These are phyloP conservation scores for Pocillopora damicornis DNA, from an alignment of 64 coral and sea anemone species.

Conservation along the genomic window DNA sequence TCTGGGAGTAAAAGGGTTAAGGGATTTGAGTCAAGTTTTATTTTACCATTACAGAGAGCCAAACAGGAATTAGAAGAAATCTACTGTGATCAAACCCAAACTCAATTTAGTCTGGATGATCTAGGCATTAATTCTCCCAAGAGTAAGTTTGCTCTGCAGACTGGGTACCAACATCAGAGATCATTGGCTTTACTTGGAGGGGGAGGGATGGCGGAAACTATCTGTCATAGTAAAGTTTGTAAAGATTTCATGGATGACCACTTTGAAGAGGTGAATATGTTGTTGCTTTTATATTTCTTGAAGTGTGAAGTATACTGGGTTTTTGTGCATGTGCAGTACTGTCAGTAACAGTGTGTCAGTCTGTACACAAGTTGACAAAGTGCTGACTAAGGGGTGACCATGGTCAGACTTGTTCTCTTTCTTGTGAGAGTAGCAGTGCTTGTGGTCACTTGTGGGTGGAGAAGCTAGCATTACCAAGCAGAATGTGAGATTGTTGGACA, in stretches of 20 bases:
- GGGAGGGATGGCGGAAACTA: conserved; percentile 63
- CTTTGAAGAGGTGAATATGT: conserved; percentile 83
- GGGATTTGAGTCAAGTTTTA: background rate
- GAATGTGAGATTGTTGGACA: too few relatives aligned
- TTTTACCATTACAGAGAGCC: conserved; percentile 44
- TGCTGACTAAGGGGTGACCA: too few relatives aligned
- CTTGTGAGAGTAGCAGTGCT: too few relatives aligned
- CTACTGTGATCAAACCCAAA: conserved; percentile 88
- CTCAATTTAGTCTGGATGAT: conserved; percentile 74
- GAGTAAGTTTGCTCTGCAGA: conserved; percentile 88
- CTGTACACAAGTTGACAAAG: too few relatives aligned
- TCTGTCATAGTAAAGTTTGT: conserved; percentile 94
- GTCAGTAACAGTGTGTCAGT: too few relatives aligned
- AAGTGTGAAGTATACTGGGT: too few relatives aligned
- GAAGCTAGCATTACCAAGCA: too few relatives aligned
- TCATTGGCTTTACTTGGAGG: conserved; percentile 56
- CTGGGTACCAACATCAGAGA: conserved; percentile 74
- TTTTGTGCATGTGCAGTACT: too few relatives aligned
- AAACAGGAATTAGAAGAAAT: conserved; percentile 97
- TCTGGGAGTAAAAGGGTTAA: background rate
- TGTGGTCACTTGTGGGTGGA: too few relatives aligned
- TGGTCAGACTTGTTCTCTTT: too few relatives aligned
- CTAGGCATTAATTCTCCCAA: conserved; percentile 89
- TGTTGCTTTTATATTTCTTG: background rate
- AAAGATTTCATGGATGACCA: conserved; percentile 91